These are phyloP conservation scores for Zaprionus gabonicus DNA, from an alignment of 1,140 invertebrate species.

Conservation along the genomic window DNA sequence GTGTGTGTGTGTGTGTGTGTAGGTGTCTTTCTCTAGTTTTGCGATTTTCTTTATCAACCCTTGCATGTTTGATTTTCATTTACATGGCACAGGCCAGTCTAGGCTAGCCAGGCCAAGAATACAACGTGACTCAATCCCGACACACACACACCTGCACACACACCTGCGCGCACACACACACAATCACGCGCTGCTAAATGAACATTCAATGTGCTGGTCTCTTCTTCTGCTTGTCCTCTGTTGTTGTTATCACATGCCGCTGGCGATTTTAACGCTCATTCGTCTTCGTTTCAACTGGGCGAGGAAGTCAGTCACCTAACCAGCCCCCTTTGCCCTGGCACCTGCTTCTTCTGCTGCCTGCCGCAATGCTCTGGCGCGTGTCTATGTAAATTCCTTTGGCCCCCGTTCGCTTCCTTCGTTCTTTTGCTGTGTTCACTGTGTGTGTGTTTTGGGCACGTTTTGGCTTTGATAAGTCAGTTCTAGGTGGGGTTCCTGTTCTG, in stretches of 20 bases:
- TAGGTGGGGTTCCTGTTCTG: slow-evolving; percentile 48
- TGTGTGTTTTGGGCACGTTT: slow-evolving; percentile 79
- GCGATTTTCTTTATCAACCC: slow-evolving; percentile 84
- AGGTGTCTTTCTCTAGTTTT: slow-evolving; percentile 38
- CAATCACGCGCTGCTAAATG: slow-evolving; percentile 53
- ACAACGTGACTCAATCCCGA: slow-evolving; percentile 77
- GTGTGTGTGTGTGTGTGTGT: slow-evolving; percentile 21
- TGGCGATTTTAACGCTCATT: slow-evolving; percentile 81
- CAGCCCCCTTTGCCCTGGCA: not conserved
- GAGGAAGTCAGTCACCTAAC: slow-evolving; percentile 55
- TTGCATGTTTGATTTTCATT: slow-evolving; percentile 85
- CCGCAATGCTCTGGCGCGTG: slow-evolving; percentile 48
- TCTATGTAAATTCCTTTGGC: slow-evolving; percentile 72
- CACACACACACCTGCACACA: slow-evolving; percentile 30
- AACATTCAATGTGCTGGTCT: slow-evolving; percentile 76
- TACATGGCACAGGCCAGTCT: slow-evolving; percentile 59
- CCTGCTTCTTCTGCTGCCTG: slow-evolving; percentile 19
- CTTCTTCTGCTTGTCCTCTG: slow-evolving; percentile 37
- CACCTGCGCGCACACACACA: not conserved
- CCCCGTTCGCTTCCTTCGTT: not conserved
- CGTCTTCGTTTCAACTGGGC: slow-evolving; percentile 81
- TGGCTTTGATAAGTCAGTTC: slow-evolving; percentile 76
- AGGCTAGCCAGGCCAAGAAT: slow-evolving; percentile 67
- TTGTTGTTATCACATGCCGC: slow-evolving; percentile 79
- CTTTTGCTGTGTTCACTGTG: not conserved